A percentile compares a stretch with the other conserved stretches of the same genome.
phyloP scores from a whole-genome alignment of 2,113 vertebrate species.

The Noturus placidus region DNA sequence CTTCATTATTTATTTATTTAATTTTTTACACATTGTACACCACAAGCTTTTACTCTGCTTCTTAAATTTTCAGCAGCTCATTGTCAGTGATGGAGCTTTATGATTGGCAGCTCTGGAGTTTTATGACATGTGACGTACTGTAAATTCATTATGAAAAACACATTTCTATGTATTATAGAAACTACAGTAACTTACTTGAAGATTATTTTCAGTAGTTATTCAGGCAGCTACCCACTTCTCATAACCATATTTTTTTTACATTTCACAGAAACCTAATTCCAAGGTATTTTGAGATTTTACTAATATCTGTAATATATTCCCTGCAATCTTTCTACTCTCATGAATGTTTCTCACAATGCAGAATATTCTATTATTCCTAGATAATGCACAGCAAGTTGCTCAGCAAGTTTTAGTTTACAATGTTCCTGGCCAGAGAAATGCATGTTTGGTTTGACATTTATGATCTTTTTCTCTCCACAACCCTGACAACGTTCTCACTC shows the following conservation, averaged over 20 bases:
- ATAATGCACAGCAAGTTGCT: not conserved
- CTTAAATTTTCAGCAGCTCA: not conserved
- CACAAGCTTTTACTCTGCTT: constrained; percentile 2
- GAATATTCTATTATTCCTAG: not conserved
- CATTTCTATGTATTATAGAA: not conserved
- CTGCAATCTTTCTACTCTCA: not conserved
- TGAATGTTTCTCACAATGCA: not conserved
- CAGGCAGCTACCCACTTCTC: not conserved
- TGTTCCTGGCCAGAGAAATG: not conserved
- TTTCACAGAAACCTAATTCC: not conserved
- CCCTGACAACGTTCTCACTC: not conserved
- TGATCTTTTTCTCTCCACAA: constrained; percentile 5
- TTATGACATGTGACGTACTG: not conserved
- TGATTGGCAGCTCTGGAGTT: not conserved
- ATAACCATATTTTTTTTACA: not conserved
- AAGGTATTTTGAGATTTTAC: not conserved
- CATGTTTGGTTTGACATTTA: constrained; percentile 10
- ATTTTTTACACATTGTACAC: not conserved
- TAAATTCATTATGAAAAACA: not conserved
- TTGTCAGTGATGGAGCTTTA: not conserved
- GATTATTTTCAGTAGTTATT: not conserved
- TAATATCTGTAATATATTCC: not conserved
- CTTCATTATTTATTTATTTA: not conserved
- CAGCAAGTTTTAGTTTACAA: not conserved
- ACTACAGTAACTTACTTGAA: not conserved